Evolutionary conservation across 2,888 invertebrate genomes (phyloP).

Genomic region (Trichogramma evanescens): DNA sequence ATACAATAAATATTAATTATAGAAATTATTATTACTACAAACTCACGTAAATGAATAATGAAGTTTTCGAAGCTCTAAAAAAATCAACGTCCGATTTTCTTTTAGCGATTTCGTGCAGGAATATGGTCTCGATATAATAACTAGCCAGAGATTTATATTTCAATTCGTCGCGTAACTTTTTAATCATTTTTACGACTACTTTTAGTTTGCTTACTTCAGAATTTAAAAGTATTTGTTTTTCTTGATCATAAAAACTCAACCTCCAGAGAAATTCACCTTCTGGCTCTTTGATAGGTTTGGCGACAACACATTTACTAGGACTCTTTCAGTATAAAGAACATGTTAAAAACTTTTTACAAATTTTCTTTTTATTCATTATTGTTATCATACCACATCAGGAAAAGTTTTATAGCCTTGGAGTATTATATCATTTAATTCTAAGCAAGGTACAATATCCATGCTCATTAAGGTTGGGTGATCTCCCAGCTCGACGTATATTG

Average conservation of each 20-base stretch:
- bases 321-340: not conserved
- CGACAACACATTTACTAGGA: conserved; percentile 41
- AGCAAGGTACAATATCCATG: conserved; percentile 54
- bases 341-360: not conserved
- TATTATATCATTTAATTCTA: conserved; percentile 42
- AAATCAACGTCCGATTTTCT: conserved; percentile 49
- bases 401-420: conserved; percentile 7
- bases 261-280: conserved; percentile 49
- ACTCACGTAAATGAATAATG: conserved; percentile 49
- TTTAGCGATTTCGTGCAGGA: conserved; percentile 21
- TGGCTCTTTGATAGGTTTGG: conserved; percentile 44
- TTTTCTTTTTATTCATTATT: no score
- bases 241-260: conserved; percentile 54
- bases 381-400: not conserved
- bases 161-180: conserved; percentile 19
- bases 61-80: conserved; percentile 45
- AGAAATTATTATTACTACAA: conserved; percentile 50
- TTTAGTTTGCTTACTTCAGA: conserved; percentile 29
- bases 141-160: conserved; percentile 12
- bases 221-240: conserved; percentile 48
- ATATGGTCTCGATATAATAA: conserved; percentile 19
- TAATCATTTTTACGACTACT: conserved; percentile 30
- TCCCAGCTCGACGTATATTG: conserved; percentile 43
- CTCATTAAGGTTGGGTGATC: conserved; percentile 40
- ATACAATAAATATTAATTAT: conserved; percentile 33